Evolutionary conservation across 2,888 invertebrate genomes (phyloP), one percentile per base, ranked within the genome.

Genomic region (Hecatera dysodea): DNA sequence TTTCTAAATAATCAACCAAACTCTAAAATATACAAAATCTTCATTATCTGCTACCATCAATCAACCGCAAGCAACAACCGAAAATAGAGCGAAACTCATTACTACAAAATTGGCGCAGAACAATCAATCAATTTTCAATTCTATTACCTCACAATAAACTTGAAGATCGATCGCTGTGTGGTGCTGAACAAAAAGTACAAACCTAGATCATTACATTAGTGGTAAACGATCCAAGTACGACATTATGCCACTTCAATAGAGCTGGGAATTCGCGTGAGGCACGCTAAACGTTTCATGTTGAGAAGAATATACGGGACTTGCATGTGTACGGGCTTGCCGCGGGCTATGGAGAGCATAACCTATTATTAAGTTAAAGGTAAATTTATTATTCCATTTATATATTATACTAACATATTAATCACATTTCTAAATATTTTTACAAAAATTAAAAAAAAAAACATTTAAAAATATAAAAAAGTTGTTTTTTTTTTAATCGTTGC

Each of bases 231-330:
- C 84, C 83, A 80, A 87, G 83, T 87, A 87, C 84, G 80, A 88
- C 85, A 88, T 89, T 87, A 85, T 86, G 82, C 82, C 86, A 89
- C 91, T 90, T 90, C 91, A 89, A 92, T 90, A 90, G 87, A 90
- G 82, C 84, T 83, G 85, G 87, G 88, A 90, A 90, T 90, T 92
- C 89, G 89, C 91, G 90, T 89, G 90, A 78, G 89, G 89, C 91
- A 91, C 90, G 91, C 88, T 87, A 89, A 81, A 86, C 87, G 87
- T 87, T 87, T 85, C 88, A 75, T 76, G 78, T 60, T 50, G 29
- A 46, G 29, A 11, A 39, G 65, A 5, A 86, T 67, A 82, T 65
- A 89, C 80, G 84, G 77, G 36, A 19, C 0, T 0, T 6, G 8
- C 82, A 78, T 67, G 1, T 57, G 77, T 36, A 12, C 15, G 15